Conservation (phyloP, 2,888 invertebrate species). For the Drosophila hawaiiensis region DNA sequence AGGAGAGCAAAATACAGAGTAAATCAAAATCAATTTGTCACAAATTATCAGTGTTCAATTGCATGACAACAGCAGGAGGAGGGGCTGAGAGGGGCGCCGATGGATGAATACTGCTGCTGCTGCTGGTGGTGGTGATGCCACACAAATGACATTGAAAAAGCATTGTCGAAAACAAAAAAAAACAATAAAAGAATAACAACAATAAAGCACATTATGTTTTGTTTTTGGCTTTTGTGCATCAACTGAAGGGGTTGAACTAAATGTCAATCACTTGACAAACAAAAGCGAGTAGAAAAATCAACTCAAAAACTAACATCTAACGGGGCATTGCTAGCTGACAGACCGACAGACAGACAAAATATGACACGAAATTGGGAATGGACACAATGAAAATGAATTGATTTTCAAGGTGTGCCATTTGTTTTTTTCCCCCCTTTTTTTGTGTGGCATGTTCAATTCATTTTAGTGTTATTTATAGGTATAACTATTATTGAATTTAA, state of each 20-base stretch:
- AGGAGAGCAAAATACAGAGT: not conserved
- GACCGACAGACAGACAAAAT: constrained; percentile 11
- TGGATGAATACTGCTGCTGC: constrained; percentile 25
- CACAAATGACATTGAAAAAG: constrained; percentile 76
- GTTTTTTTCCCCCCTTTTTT: not conserved
- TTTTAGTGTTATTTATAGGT: not conserved
- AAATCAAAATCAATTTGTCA: constrained; percentile 80
- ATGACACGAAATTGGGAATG: constrained; percentile 13
- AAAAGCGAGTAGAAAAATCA: constrained; percentile 48
- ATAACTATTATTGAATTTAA: not conserved
- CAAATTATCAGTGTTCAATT: constrained; percentile 76
- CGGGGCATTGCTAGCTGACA: constrained; percentile 32
- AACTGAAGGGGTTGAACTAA: constrained; percentile 44
- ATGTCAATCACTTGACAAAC: constrained; percentile 72
- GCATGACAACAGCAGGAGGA: constrained; percentile 35
- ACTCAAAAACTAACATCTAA: constrained; percentile 47
- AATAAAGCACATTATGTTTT: constrained; percentile 64
- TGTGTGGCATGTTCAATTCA: not conserved
- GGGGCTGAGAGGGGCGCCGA: constrained; percentile 6
- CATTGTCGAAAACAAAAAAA: constrained; percentile 47
- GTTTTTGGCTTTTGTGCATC: constrained; percentile 55
- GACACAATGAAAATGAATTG: constrained; percentile 31
- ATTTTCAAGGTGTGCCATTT: constrained; percentile 40
- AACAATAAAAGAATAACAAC: constrained; percentile 34
- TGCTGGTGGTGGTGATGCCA: constrained; percentile 18